Conservation (phyloP, 2,888 invertebrate genomes). For the Papilio demoleus region DNA sequence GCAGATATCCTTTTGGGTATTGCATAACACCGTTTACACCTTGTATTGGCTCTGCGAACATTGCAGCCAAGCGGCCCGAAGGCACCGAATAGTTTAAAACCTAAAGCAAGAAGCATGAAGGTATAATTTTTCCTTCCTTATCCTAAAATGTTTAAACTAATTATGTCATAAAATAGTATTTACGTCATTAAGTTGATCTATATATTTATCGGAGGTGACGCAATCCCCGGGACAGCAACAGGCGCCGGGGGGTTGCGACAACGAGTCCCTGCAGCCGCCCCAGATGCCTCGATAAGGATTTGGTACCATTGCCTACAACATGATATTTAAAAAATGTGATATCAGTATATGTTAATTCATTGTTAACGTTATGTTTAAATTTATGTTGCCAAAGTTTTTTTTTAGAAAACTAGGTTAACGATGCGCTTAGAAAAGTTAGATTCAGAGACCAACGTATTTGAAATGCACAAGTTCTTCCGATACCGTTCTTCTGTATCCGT, state of each 20-base stretch:
- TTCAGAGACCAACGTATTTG: no score
- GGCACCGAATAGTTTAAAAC: conserved; percentile 91
- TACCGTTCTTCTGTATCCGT: no score
- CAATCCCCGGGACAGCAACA: conserved; percentile 88
- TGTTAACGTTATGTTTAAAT: no score
- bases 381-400: no score
- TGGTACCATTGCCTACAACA: conserved; percentile 92
- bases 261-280: conserved; percentile 97
- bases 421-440: no score
- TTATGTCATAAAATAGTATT: not conserved
- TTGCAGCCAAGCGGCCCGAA: conserved; percentile 91
- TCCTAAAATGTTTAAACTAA: not conserved
- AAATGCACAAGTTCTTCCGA: no score
- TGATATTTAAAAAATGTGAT: not conserved
- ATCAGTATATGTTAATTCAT: no score
- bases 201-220: conserved; percentile 89
- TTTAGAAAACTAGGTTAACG: no score
- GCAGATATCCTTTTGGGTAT: conserved; percentile 94
- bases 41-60: conserved; percentile 98
- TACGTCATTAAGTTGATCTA: conserved; percentile 88
- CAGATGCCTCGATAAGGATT: conserved; percentile 96
- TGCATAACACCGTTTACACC: conserved; percentile 98
- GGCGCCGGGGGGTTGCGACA: conserved; percentile 87
- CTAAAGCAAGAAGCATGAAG: conserved; percentile 57
- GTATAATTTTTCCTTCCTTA: not conserved